These are phyloP conservation scores for Pardalotus punctatus DNA, from an alignment of 2,113 vertebrate genomes.

Conservation along the genomic window DNA sequence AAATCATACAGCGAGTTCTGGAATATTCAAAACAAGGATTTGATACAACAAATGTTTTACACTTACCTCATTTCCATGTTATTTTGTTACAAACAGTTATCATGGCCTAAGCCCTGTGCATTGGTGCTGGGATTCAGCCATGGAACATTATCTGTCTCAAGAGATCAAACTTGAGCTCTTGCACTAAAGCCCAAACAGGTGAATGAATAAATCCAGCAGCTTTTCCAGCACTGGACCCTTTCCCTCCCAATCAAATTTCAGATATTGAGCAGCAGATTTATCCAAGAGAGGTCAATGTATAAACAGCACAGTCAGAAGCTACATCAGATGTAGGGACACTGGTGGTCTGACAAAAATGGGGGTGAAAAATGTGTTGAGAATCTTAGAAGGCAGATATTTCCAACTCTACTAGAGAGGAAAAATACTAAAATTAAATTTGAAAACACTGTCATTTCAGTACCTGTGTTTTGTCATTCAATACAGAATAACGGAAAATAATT, in stretches of 20 bases:
- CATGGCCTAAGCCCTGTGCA: neutral
- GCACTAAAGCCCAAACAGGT: neutral
- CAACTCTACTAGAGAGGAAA: neutral
- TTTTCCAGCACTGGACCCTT: neutral
- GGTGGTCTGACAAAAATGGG: neutral
- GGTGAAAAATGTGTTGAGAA: neutral
- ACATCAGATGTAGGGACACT: neutral
- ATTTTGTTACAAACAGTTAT: neutral
- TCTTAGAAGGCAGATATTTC: neutral
- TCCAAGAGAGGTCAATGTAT: neutral
- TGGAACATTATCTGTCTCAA: neutral
- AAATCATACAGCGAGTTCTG: neutral
- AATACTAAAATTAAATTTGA: neutral
- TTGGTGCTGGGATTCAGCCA: neutral
- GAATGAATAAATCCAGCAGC: neutral
- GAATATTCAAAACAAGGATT: neutral
- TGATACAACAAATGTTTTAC: neutral
- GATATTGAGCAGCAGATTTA: neutral
- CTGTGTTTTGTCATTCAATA: neutral
- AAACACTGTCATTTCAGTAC: neutral
- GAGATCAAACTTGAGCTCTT: neutral
- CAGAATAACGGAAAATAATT: neutral
- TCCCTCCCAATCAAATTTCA: neutral
- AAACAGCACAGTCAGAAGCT: slow-evolving; percentile 16
- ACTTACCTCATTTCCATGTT: neutral